Conservation (phyloP, 2,888 invertebrate species). For the Chorisops tibialis region DNA sequence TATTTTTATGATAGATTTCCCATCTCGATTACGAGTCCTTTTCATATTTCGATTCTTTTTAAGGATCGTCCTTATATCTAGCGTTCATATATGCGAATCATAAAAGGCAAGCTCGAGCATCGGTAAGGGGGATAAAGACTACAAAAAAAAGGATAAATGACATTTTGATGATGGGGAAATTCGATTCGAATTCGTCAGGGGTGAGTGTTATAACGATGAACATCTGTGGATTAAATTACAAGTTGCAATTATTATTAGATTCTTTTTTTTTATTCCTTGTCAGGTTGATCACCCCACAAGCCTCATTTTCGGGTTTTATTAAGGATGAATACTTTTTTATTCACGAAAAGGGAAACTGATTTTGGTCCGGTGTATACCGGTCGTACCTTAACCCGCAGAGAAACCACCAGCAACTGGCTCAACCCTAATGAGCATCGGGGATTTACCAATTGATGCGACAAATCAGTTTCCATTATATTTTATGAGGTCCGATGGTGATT, state of each 20-base stretch:
- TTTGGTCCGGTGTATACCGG: neutral
- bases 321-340: neutral
- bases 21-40: slow-evolving; percentile 42
- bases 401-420: neutral
- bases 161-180: slow-evolving; percentile 50
- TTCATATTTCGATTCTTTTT: slow-evolving; percentile 32
- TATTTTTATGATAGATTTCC: slow-evolving; percentile 51
- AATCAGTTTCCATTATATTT: slow-evolving; percentile 29
- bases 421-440: slow-evolving; percentile 25
- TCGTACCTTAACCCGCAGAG: neutral
- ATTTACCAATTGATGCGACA: slow-evolving; percentile 30
- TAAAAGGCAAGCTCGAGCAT: slow-evolving; percentile 18
- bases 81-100: neutral
- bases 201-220: slow-evolving; percentile 47
- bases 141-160: slow-evolving; percentile 40
- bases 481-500: slow-evolving; percentile 27
- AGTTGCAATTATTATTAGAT: slow-evolving; percentile 39
- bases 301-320: neutral
- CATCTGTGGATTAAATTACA: slow-evolving; percentile 54
- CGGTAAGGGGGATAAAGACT: slow-evolving; percentile 10
- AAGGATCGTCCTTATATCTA: neutral
- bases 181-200: slow-evolving; percentile 46
- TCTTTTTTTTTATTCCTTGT: slow-evolving; percentile 23
- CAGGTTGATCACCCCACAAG: neutral
- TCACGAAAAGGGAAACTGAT: neutral